Conservation (phyloP, 2,113 vertebrate species). For the Pantherophis guttatus region DNA sequence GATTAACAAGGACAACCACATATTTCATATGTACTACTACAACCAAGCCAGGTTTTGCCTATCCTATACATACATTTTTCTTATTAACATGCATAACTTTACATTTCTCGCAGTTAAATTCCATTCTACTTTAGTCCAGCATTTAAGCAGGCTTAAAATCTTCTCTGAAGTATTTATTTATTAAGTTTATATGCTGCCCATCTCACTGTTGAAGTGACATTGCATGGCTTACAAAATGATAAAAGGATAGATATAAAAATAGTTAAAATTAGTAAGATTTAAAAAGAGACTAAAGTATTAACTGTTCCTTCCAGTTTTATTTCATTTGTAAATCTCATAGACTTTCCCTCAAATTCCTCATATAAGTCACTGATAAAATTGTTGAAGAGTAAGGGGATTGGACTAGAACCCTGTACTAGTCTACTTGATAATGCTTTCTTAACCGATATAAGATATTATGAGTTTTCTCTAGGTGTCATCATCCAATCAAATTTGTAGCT, state of each 20-base stretch:
- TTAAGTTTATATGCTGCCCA: not conserved
- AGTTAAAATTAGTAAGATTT: not conserved
- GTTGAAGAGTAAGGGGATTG: not conserved
- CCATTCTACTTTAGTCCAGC: not conserved
- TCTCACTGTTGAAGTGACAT: not conserved
- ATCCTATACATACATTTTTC: not conserved
- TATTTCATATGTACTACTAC: not conserved
- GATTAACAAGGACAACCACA: not conserved
- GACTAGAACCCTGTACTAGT: not conserved
- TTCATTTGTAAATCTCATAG: not conserved
- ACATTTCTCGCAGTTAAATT: not conserved
- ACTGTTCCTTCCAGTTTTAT: not conserved
- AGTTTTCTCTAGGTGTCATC: not conserved
- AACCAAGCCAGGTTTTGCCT: not conserved
- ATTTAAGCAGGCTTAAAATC: not conserved
- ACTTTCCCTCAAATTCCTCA: not conserved
- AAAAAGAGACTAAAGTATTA: not conserved
- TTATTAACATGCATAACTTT: not conserved
- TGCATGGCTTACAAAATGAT: not conserved
- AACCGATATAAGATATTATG: not conserved
- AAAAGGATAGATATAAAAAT: not conserved
- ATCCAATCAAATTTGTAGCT: not conserved
- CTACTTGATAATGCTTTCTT: not conserved
- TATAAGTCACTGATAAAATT: not conserved
- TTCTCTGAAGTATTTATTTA: not conserved